Conservation (phyloP, 2,888 invertebrate genomes). For the Prosopocoilus inquinatus region DNA sequence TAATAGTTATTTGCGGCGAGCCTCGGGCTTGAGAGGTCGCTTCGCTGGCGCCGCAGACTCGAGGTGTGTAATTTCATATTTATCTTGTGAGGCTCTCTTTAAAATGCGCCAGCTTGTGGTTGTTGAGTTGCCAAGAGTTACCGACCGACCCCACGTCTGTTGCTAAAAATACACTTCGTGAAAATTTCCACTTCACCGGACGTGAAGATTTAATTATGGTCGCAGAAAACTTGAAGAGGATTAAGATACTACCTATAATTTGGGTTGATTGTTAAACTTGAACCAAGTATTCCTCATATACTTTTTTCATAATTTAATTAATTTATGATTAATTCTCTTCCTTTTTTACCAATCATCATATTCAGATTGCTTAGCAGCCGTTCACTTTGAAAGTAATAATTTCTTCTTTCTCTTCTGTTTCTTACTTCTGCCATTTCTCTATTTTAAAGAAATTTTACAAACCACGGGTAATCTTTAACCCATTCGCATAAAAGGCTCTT, state of each 20-base stretch:
- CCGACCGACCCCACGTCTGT: neutral
- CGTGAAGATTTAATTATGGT: constrained; percentile 1
- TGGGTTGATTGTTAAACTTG: neutral
- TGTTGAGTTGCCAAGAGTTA: constrained; percentile 4
- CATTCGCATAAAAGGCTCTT: too few relatives aligned
- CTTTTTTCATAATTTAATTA: too few relatives aligned
- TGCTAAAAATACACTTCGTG: constrained; percentile 4
- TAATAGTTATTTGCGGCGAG: constrained; percentile 33
- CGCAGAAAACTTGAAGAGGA: neutral
- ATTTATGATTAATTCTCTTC: too few relatives aligned
- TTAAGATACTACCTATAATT: constrained; percentile 1
- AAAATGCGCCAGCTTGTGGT: constrained; percentile 2
- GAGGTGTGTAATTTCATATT: constrained; percentile 32
- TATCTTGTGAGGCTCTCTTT: constrained; percentile 8
- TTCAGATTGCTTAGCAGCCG: too few relatives aligned
- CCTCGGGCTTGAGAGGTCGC: constrained; percentile 29
- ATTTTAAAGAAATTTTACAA: too few relatives aligned
- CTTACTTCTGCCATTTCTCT: too few relatives aligned
- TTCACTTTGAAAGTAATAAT: too few relatives aligned
- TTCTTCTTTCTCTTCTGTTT: too few relatives aligned
- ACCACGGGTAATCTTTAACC: too few relatives aligned
- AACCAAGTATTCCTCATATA: too few relatives aligned
- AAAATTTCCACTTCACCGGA: constrained; percentile 1
- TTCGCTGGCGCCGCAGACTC: constrained; percentile 29
- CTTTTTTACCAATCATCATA: too few relatives aligned